phyloP scores from a whole-genome alignment of 2,888 invertebrate species.

The Microplitis deprimator region DNA sequence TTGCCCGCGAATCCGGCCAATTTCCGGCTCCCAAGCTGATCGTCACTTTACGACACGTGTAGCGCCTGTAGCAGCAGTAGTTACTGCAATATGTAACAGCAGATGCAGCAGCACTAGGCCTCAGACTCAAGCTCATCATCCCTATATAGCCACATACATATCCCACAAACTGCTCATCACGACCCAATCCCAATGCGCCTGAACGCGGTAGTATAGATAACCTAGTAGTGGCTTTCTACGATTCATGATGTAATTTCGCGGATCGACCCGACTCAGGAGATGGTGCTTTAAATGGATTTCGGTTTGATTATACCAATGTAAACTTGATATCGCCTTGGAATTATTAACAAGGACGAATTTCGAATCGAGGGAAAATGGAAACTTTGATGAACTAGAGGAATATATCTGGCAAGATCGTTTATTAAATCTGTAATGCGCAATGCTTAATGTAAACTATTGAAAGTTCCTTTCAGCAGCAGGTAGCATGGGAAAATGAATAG shows the following conservation, averaged over 20 bases:
- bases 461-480: background rate
- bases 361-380: background rate
- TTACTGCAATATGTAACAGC: constrained; percentile 14
- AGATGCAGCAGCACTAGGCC: constrained; percentile 8
- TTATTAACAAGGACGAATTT: background rate
- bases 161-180: constrained; percentile 35
- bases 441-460: background rate
- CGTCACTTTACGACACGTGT: constrained; percentile 71
- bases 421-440: background rate
- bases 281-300: constrained; percentile 1
- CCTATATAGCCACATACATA: constrained; percentile 19
- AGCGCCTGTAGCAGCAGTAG: constrained; percentile 47
- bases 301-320: background rate
- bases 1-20: constrained; percentile 70
- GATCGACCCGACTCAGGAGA: background rate
- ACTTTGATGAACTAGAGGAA: background rate
- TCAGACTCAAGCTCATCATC: constrained; percentile 17
- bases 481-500: constrained; percentile 4
- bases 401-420: background rate
- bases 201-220: constrained; percentile 37
- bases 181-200: constrained; percentile 21
- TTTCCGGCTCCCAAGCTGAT: constrained; percentile 69
- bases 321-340: constrained; percentile 8
- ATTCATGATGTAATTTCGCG: constrained; percentile 31
- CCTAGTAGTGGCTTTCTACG: constrained; percentile 47